phyloP scores from a whole-genome alignment of 1,140 invertebrate genomes.

The Ganaspis sp. region DNA sequence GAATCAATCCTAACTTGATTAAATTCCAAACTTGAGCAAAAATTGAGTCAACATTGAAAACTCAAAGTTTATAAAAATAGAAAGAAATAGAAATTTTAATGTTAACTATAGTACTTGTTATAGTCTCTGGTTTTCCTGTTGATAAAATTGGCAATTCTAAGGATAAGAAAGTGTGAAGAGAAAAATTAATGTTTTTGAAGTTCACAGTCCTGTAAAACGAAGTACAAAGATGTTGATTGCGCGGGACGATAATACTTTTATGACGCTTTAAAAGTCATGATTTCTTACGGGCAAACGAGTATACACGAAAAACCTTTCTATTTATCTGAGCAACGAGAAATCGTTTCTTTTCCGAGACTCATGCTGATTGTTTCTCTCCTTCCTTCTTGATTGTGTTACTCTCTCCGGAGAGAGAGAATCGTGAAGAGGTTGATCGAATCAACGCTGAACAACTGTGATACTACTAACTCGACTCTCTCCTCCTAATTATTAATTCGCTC shows the following conservation, averaged over 20 bases:
- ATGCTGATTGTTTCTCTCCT: constrained; percentile 54
- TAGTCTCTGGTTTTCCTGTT: too few relatives aligned
- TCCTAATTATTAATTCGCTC: constrained; percentile 65
- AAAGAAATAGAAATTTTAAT: too few relatives aligned
- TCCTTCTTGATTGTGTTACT: constrained; percentile 36
- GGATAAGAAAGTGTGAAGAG: not conserved
- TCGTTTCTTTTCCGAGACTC: constrained; percentile 34
- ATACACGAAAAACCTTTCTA: constrained; percentile 30
- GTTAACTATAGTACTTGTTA: too few relatives aligned
- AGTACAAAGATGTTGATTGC: constrained; percentile 1
- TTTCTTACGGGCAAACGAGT: constrained; percentile 24
- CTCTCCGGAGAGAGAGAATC: not conserved
- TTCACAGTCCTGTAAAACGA: not conserved
- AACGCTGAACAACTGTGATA: constrained; percentile 57
- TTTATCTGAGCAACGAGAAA: constrained; percentile 41
- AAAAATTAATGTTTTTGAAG: constrained; percentile 17
- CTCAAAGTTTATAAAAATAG: too few relatives aligned
- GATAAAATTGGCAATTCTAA: too few relatives aligned
- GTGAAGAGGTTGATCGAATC: constrained; percentile 56
- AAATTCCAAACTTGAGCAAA: too few relatives aligned
- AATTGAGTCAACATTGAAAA: too few relatives aligned
- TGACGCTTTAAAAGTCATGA: constrained; percentile 25
- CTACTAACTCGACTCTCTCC: constrained; percentile 44
- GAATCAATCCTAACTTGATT: too few relatives aligned
- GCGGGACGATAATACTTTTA: constrained; percentile 24